These are phyloP conservation scores for Phortica okadai DNA, from an alignment of 2,888 invertebrate species.

Conservation along the genomic window DNA sequence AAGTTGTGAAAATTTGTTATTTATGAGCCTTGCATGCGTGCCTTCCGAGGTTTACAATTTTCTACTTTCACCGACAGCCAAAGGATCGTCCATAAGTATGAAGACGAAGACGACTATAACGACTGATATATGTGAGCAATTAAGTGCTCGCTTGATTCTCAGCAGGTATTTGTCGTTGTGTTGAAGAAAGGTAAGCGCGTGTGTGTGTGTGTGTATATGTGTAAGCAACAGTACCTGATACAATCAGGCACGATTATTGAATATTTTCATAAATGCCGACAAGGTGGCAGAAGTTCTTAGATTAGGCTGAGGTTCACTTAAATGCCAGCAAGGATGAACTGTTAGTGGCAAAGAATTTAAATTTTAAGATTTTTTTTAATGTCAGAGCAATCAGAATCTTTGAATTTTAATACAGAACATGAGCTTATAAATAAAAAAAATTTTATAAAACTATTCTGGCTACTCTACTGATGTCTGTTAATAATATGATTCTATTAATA, in stretches of 20 bases:
- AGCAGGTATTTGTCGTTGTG: neutral
- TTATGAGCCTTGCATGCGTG: constrained; percentile 68
- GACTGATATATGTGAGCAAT: constrained; percentile 64
- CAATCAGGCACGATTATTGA: constrained; percentile 68
- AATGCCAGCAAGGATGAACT: neutral
- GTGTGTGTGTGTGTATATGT: neutral
- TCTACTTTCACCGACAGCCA: constrained; percentile 7
- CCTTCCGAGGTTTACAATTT: constrained; percentile 57
- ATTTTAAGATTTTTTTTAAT: too few species aligned
- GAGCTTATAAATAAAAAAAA: too few species aligned
- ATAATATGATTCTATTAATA: too few species aligned
- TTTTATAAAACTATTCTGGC: too few species aligned
- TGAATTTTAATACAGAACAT: too few species aligned
- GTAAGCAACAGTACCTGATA: constrained; percentile 56
- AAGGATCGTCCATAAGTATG: neutral
- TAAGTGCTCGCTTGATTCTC: constrained; percentile 44
- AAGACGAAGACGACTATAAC: neutral
- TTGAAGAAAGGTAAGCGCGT: neutral
- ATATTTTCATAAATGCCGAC: constrained; percentile 26
- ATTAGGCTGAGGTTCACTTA: neutral
- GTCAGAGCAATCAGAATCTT: too few species aligned
- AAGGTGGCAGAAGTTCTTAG: neutral
- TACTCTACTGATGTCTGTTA: too few species aligned
- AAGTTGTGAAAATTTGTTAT: constrained; percentile 51
- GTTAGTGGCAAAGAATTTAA: too few species aligned